phyloP scores from a whole-genome alignment of 2,113 vertebrate genomes.

The Solea solea region DNA sequence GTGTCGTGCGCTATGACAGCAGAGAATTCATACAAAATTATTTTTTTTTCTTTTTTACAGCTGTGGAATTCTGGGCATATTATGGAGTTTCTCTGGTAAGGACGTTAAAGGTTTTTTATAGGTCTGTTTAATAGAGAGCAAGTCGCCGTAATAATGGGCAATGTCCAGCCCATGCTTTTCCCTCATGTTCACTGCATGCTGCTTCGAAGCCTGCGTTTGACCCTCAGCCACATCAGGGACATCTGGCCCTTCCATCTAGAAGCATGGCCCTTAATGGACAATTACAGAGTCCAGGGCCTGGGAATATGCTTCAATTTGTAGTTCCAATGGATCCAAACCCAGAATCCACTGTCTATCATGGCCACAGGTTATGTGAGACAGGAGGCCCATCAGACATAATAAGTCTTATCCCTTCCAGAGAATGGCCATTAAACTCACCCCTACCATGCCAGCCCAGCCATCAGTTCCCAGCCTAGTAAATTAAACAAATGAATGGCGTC shows the following conservation, averaged over 20 bases:
- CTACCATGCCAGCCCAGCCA: slow-evolving; percentile 52
- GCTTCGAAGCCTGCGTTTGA: slow-evolving; percentile 50
- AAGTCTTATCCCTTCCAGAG: slow-evolving; percentile 77
- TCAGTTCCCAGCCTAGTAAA: slow-evolving; percentile 68
- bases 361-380: slow-evolving; percentile 75
- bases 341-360: slow-evolving; percentile 73
- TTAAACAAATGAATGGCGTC: slow-evolving; percentile 76
- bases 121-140: slow-evolving; percentile 51
- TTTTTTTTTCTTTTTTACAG: slow-evolving; percentile 61
- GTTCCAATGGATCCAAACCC: slow-evolving; percentile 68
- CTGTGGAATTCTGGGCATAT: slow-evolving; percentile 65
- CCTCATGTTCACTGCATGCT: slow-evolving; percentile 57
- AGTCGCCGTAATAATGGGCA: slow-evolving; percentile 75
- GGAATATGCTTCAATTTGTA: slow-evolving; percentile 72
- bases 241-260: slow-evolving; percentile 76
- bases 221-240: slow-evolving; percentile 70
- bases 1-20: slow-evolving; percentile 66
- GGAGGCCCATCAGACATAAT: slow-evolving; percentile 79
- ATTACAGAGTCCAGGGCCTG: slow-evolving; percentile 68
- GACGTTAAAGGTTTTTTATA: slow-evolving; percentile 78
- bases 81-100: slow-evolving; percentile 73
- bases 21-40: slow-evolving; percentile 69
- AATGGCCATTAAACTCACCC: slow-evolving; percentile 69
- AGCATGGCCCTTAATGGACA: slow-evolving; percentile 73
- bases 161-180: slow-evolving; percentile 64